Evolutionary conservation across 2,113 vertebrate species (phyloP), one percentile per base, ranked within the genome.

Genomic region (Atherinomorus stipes): DNA sequence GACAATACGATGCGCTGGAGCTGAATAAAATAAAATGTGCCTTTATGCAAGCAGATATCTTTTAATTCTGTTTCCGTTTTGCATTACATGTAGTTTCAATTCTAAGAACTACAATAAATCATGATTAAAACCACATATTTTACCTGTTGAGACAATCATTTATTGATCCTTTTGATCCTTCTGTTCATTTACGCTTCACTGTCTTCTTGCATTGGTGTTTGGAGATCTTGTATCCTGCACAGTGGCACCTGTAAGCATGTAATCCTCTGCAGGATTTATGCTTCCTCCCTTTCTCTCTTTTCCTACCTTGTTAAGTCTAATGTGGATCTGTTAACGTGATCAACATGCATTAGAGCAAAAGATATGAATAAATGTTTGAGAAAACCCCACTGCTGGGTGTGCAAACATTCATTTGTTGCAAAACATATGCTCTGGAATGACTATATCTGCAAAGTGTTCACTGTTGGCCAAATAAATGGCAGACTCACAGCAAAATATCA

Each of bases 401-500:
- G 56, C 60, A 82, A 81, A 83, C 34, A 54, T 51, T 66, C 19
- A 64, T 81, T 78, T 83, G 25, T 52, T 42, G n/a, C 15, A 21
- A 76, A 70, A 60, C 16, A 4, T 72, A 64, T 75, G 52, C 77
- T 76, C 34, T 45, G 53, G 77, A 45, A 77, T 67, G 61, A 42
- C 65, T 75, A 52, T 70, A 81, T 74, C 78, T 71, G 51, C 75
- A 82, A 71, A 76, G 71, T 42, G 45, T 69, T 74, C 58, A 80
- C 80, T 60, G 4, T 18, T 22, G 54, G 77, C 67, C 15, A 78
- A 75, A 86, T 78, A 89, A 76, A 86, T 84, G 58, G 58, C 64
- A 85, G 76, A 53, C 74, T 56, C 53, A 49, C 11, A 60, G 64
- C 34, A 78, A 85, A 83, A 87, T 83, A 78, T 83, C 76, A 74